These are phyloP conservation scores for Dendronephthya gigantea DNA, from an alignment of 64 coral and sea anemone species.

Conservation along the genomic window DNA sequence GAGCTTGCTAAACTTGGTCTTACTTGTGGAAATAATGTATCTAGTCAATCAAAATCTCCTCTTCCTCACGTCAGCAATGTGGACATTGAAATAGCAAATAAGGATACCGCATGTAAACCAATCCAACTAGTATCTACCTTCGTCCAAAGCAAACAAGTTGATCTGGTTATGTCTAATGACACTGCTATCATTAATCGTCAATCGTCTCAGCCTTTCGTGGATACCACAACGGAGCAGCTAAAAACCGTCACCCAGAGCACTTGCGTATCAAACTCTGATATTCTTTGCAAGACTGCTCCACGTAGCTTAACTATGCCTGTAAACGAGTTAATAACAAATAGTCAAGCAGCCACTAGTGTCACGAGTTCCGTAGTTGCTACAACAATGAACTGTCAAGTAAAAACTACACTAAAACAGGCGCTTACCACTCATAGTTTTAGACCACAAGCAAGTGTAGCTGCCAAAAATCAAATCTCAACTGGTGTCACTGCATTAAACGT, in stretches of 20 bases:
- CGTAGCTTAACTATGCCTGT: no score
- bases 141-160: background rate
- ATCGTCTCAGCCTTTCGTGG: no score
- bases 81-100: background rate
- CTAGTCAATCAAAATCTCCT: background rate
- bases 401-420: background rate
- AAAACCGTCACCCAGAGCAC: no score
- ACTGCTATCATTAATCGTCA: background rate
- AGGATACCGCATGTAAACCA: background rate
- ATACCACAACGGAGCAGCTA: no score
- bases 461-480: background rate
- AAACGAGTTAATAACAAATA: no score
- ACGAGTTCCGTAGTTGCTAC: background rate
- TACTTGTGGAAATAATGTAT: background rate
- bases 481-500: background rate
- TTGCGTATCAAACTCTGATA: no score
- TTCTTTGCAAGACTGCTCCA: no score
- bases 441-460: no score
- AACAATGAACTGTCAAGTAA: background rate
- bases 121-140: background rate
- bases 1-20: background rate
- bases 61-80: background rate
- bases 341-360: background rate
- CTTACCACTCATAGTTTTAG: no score
- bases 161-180: background rate